Evolutionary conservation across 2,797 vertebrate genomes (phyloP), one percentile per base, ranked within the genome.

Genomic region (Odontamblyopus rebecca): DNA sequence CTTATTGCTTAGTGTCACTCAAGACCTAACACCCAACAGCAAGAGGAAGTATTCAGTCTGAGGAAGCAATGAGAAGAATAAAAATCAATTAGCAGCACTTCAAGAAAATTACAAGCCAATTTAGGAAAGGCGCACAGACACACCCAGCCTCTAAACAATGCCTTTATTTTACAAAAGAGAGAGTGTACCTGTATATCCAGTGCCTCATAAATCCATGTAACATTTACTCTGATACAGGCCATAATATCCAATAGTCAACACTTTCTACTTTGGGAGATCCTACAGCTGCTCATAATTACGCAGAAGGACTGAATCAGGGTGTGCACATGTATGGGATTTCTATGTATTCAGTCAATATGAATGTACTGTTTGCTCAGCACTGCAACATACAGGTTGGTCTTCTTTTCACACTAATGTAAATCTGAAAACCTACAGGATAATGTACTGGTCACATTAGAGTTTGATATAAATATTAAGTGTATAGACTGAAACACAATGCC

Each of bases 71-170:
- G 44, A 82, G 71, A 80, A 71, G 80, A 69, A 77, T 79, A 69
- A 74, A 61, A 71, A 82, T 86, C 74, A 77, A 87, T 89, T 87
- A 87, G 84, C 76, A 75, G 80, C 80, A 85, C 68, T 73, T 85
- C 73, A 83, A 69, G 71, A 60, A 67, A 62, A 69, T 76, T 80
- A 75, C 64, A 72, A 50, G 68, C 53, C 73, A 77, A 79, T 75
- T 61, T 67, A 77, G 75, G 57, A 7, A 67, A 60, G 53, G 67
- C 63, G 70, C 71, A 69, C 30, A 62, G 11, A 74, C 74, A 70
- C 41, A 23, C 35, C 19, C 30, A 15, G n/a, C 59, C 51, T 61
- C 8, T 30, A 75, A 60, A 44, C 50, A 72, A 63, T 74, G 12
- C 50, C 50, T 54, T 32, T 2, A n/a, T 30, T 69, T 66, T 38